A percentile compares a stretch with the other conserved stretches of the same genome.
phyloP scores from a whole-genome alignment of 2,113 vertebrate genomes.

The Paramisgurnus dabryanus region DNA sequence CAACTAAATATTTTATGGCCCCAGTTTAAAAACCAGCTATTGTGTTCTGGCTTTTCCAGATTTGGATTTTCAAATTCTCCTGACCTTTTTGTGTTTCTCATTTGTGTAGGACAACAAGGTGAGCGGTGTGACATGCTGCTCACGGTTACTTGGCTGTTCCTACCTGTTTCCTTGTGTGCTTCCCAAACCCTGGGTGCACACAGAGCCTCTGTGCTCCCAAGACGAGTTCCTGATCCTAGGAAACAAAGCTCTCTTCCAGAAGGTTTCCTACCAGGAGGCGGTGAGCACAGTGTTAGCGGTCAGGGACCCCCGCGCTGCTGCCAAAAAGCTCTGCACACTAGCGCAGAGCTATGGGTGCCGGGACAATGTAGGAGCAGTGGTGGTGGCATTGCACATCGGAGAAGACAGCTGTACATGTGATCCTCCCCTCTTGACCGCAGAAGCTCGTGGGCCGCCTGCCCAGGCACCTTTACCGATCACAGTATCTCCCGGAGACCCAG shows the following conservation, averaged over 20 bases:
- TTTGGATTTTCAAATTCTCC: not conserved
- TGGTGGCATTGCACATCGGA: conserved; percentile 83
- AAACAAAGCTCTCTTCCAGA: conserved; percentile 89
- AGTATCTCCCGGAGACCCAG: conserved; percentile 71
- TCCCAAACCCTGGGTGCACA: conserved; percentile 88
- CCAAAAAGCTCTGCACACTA: conserved; percentile 92
- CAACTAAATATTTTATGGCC: no score
- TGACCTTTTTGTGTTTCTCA: conserved; percentile 2
- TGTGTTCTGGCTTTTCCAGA: no score
- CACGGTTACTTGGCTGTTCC: conserved; percentile 91
- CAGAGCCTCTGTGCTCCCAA: conserved; percentile 83
- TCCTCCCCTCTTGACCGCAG: conserved; percentile 70
- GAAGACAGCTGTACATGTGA: conserved; percentile 92
- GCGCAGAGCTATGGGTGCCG: conserved; percentile 95
- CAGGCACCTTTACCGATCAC: conserved; percentile 54
- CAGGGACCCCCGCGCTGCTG: conserved; percentile 84
- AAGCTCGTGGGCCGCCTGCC: conserved; percentile 60
- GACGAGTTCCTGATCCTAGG: conserved; percentile 93
- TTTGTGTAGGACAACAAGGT: conserved; percentile 92
- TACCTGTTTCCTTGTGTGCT: conserved; percentile 93
- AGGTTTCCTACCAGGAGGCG: conserved; percentile 86
- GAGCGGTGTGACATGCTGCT: conserved; percentile 96
- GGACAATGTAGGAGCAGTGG: conserved; percentile 89
- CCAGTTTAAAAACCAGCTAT: no score
- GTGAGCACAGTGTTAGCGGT: conserved; percentile 83